Evolutionary conservation across 2,797 vertebrate species (phyloP).

Genomic region (Tragopan temminckii): DNA sequence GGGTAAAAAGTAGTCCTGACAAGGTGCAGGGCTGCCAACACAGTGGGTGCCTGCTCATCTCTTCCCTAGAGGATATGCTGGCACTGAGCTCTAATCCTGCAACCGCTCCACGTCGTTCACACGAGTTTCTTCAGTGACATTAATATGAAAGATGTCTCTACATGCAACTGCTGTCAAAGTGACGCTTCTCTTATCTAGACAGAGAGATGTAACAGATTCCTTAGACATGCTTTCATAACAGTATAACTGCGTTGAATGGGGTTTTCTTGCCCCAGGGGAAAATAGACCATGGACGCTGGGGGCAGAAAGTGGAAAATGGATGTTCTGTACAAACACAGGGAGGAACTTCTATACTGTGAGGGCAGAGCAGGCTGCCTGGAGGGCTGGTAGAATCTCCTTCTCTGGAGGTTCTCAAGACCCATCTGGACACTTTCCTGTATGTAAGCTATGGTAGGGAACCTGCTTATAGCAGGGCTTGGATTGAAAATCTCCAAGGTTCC

Average conservation of each 20-base stretch:
- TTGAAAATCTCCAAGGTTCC: too few species aligned
- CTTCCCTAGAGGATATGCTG: background rate
- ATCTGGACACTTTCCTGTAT: too few species aligned
- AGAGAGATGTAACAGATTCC: background rate
- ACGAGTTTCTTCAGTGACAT: background rate
- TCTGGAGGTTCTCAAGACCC: too few species aligned
- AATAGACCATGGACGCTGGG: background rate
- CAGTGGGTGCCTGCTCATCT: background rate
- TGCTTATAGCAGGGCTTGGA: too few species aligned
- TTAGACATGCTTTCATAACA: background rate
- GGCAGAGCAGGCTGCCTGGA: too few species aligned
- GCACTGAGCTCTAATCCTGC: background rate
- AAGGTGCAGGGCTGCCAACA: background rate
- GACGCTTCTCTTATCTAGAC: background rate
- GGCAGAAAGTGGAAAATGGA: background rate
- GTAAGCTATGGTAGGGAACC: too few species aligned
- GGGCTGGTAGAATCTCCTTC: too few species aligned
- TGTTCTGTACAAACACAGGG: too few species aligned
- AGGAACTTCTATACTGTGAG: too few species aligned
- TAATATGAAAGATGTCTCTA: background rate
- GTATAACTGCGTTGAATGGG: fast-evolving
- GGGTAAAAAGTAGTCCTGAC: background rate
- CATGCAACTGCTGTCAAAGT: background rate
- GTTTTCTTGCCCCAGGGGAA: background rate
- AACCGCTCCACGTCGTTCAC: background rate